Percentiles rank a stretch among this genome's conserved stretches.
These are phyloP conservation scores for Didymodactylos carnosus DNA, from an alignment of 2,888 invertebrate species.

Conservation along the genomic window DNA sequence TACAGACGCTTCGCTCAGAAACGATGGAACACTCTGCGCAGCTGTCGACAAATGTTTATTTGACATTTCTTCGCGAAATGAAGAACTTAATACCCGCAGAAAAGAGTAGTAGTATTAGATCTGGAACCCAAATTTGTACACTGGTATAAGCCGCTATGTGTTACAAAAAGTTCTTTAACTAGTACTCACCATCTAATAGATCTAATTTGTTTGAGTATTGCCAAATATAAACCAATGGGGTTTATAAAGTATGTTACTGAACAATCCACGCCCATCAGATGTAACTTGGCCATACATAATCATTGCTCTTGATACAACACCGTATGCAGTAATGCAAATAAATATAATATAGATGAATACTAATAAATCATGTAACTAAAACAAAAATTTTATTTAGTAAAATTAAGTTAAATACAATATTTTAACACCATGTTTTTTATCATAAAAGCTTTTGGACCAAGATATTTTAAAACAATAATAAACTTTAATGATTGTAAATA, in stretches of 20 bases:
- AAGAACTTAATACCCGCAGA: background rate
- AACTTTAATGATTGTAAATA: background rate
- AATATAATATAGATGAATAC: background rate
- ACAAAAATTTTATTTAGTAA: background rate
- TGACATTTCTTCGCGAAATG: background rate
- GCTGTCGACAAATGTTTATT: background rate
- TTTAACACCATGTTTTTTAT: background rate
- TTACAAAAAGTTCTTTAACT: no score
- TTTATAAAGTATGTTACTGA: background rate
- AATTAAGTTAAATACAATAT: no score
- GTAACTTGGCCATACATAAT: background rate
- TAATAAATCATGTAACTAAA: background rate
- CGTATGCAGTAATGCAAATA: background rate
- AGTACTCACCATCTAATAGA: no score
- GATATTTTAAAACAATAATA: background rate
- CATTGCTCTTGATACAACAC: background rate
- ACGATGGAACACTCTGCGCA: background rate
- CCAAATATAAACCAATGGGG: background rate
- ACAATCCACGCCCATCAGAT: background rate
- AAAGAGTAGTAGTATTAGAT: background rate
- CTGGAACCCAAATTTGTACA: background rate
- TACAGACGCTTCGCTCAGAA: background rate
- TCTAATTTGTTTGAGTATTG: no score
- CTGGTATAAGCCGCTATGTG: background rate
- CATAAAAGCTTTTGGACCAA: background rate